These are phyloP conservation scores for Chrysochloris asiatica DNA, from an alignment of 2,113 vertebrate species.

Conservation along the genomic window DNA sequence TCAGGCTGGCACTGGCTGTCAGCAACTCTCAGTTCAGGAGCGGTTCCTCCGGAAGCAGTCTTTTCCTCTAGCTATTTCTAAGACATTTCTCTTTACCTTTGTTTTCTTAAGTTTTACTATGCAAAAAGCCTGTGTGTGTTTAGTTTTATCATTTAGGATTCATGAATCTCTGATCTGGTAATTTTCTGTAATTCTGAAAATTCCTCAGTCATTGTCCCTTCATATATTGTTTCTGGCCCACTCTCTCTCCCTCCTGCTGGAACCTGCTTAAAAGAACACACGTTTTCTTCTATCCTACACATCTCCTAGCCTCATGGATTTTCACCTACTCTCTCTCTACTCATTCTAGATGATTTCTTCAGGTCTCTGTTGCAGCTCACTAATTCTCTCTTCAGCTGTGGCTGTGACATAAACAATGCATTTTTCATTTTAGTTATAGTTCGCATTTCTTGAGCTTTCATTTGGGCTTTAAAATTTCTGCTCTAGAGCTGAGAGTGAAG, in stretches of 20 bases:
- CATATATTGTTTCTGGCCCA: fast-evolving
- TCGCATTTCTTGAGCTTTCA: neutral
- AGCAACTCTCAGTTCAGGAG: too few species aligned
- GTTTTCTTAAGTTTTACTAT: too few species aligned
- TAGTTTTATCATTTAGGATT: neutral
- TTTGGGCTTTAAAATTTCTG: neutral
- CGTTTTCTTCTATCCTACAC: neutral
- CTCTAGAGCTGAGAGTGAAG: too few species aligned
- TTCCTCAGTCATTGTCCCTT: neutral
- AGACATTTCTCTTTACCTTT: too few species aligned
- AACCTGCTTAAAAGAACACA: neutral
- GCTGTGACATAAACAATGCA: neutral
- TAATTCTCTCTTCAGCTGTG: too few species aligned
- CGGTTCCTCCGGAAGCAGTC: neutral
- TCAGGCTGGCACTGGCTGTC: neutral
- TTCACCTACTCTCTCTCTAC: neutral
- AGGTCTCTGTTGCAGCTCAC: neutral
- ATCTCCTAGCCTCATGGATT: neutral
- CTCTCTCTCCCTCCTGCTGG: neutral
- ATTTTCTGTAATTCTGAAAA: neutral
- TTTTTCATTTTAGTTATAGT: too few species aligned
- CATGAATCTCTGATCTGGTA: neutral
- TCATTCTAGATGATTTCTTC: neutral
- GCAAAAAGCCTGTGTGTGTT: too few species aligned
- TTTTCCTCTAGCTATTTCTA: neutral